These are phyloP conservation scores for Stercorarius parasiticus DNA, from an alignment of 2,113 vertebrate species.

Conservation along the genomic window DNA sequence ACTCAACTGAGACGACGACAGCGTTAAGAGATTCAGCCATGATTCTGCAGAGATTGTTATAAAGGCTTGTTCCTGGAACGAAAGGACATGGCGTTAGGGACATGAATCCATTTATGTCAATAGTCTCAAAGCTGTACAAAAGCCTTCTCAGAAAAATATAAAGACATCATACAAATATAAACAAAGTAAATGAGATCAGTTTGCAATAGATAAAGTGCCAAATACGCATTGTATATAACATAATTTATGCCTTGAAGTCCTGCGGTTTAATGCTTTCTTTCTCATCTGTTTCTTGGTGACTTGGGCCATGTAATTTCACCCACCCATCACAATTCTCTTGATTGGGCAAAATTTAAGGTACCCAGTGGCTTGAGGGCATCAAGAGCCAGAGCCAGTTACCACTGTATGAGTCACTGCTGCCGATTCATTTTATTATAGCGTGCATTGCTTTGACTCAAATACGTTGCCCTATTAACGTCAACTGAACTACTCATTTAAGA, in stretches of 20 bases:
- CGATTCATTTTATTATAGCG: neutral
- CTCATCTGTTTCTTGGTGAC: neutral
- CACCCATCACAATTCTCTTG: neutral
- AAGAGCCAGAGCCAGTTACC: neutral
- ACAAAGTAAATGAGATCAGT: neutral
- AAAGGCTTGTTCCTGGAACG: conserved; percentile 83
- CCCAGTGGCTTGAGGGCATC: neutral
- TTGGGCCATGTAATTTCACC: neutral
- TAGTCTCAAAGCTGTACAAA: neutral
- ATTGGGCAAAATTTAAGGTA: neutral
- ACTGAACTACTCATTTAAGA: neutral
- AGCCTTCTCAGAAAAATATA: neutral
- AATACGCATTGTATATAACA: neutral
- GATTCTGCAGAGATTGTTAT: conserved; percentile 84
- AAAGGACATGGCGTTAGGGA: neutral
- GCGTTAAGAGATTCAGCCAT: conserved; percentile 90
- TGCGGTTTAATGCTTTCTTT: neutral
- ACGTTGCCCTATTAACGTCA: conserved; percentile 8
- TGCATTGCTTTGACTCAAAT: neutral
- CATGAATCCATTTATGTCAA: neutral
- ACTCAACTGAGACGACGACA: conserved; percentile 93
- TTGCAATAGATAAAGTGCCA: neutral
- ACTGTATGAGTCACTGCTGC: neutral
- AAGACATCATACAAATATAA: neutral
- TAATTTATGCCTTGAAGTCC: neutral